These are phyloP conservation scores for Lycia hirtaria DNA, from an alignment of 2,888 invertebrate genomes.

Conservation along the genomic window DNA sequence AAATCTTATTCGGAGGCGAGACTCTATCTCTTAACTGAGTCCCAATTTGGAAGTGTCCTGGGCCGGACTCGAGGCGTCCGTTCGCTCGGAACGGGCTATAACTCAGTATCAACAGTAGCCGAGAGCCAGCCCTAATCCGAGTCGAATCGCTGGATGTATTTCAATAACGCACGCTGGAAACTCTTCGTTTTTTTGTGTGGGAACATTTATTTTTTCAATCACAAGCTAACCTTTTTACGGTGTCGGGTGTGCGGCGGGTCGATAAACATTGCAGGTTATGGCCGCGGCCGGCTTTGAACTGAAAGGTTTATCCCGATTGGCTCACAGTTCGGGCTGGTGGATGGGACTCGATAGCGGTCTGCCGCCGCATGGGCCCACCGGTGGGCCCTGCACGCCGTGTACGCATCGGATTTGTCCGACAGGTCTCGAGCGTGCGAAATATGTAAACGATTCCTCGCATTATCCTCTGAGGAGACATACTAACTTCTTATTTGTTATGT, in stretches of 20 bases:
- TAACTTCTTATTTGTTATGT: not conserved
- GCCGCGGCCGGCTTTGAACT: slow-evolving; percentile 77
- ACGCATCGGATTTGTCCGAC: not conserved
- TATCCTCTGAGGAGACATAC: not conserved
- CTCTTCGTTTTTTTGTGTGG: slow-evolving; percentile 65
- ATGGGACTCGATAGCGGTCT: slow-evolving; percentile 17
- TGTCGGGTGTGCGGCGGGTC: slow-evolving; percentile 61
- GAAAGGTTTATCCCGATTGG: slow-evolving; percentile 65
- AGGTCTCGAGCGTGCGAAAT: slow-evolving; percentile 11
- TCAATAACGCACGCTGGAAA: slow-evolving; percentile 69
- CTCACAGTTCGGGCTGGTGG: slow-evolving; percentile 34
- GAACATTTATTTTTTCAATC: slow-evolving; percentile 79
- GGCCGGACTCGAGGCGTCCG: slow-evolving; percentile 27
- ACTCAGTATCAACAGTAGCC: slow-evolving; percentile 80
- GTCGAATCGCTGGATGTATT: slow-evolving; percentile 74
- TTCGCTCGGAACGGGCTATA: slow-evolving; percentile 63
- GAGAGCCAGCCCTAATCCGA: slow-evolving; percentile 75
- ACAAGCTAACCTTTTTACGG: slow-evolving; percentile 72
- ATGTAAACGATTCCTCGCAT: not conserved
- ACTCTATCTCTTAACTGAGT: slow-evolving; percentile 54
- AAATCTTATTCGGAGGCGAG: slow-evolving; percentile 59
- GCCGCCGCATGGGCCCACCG: no score
- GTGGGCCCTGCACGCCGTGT: not conserved
- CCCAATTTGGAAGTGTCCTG: slow-evolving; percentile 22
- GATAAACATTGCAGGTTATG: slow-evolving; percentile 81